Conservation (phyloP, 2,888 invertebrate species). For the Diloba caeruleocephala region DNA sequence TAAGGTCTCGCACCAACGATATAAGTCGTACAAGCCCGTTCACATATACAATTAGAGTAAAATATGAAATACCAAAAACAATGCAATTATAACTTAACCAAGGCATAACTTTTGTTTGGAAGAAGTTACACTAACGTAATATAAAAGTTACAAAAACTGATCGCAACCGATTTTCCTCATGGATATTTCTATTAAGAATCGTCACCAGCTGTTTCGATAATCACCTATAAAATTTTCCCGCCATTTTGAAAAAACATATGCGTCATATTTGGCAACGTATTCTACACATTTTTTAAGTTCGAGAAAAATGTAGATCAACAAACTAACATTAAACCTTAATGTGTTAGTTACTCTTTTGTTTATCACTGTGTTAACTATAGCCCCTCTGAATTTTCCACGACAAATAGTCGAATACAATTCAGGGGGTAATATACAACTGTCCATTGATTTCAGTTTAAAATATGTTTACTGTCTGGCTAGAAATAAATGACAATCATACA, state of each 20-base stretch:
- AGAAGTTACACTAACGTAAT: constrained; percentile 7
- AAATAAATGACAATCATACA: no score
- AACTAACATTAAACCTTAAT: constrained; percentile 10
- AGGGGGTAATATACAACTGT: constrained; percentile 1
- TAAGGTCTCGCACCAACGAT: no score
- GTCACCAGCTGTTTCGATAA: no score
- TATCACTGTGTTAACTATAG: constrained; percentile 16
- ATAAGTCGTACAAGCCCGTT: no score
- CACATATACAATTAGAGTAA: no score
- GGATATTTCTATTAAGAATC: no score
- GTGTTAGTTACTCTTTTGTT: constrained; percentile 4
- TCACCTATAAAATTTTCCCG: no score
- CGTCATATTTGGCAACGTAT: no score
- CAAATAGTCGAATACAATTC: constrained; percentile 9
- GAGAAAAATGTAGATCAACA: no score
- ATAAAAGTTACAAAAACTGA: constrained; percentile 19
- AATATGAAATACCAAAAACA: constrained; percentile 16
- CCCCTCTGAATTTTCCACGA: neutral
- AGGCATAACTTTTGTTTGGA: constrained; percentile 5
- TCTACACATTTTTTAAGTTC: no score
- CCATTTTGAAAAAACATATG: no score
- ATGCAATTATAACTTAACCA: constrained; percentile 34
- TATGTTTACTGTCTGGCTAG: no score
- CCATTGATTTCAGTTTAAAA: constrained; percentile 7
- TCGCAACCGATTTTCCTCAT: constrained; percentile 1